phyloP scores from a whole-genome alignment of 2,888 invertebrate species.

The Dichetophora obliterata region DNA sequence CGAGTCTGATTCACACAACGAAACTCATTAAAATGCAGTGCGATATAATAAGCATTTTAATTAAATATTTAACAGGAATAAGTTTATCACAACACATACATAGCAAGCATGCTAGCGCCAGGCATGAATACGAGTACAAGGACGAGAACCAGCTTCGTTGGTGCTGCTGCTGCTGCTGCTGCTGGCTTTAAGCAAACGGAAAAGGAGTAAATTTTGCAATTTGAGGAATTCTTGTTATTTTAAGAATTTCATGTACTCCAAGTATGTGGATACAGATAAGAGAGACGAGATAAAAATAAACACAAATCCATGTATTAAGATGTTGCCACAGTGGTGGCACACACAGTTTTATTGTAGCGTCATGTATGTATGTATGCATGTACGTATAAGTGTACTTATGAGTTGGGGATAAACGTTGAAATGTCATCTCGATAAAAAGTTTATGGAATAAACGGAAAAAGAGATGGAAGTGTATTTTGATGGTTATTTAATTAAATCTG shows the following conservation, averaged over 20 bases:
- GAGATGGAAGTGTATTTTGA: too few relatives aligned
- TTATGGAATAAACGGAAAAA: neutral
- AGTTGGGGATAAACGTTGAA: neutral
- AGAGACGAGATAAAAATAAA: slow-evolving; percentile 13
- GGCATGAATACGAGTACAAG: neutral
- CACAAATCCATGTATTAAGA: slow-evolving; percentile 12
- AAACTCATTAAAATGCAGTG: slow-evolving; percentile 59
- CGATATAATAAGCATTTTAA: slow-evolving; percentile 54
- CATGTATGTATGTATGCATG: slow-evolving; percentile 2
- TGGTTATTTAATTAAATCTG: too few relatives aligned
- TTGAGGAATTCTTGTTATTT: slow-evolving; percentile 38
- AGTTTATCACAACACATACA: slow-evolving; percentile 63
- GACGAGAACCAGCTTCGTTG: neutral
- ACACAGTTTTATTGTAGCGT: neutral
- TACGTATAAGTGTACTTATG: slow-evolving; percentile 8
- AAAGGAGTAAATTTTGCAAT: slow-evolving; percentile 30
- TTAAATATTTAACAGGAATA: slow-evolving; percentile 68
- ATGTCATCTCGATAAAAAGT: neutral
- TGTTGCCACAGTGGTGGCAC: neutral
- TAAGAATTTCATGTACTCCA: slow-evolving; percentile 33
- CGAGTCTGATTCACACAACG: neutral
- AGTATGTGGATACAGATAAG: slow-evolving; percentile 24
- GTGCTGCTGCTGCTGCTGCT: neutral
- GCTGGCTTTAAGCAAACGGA: neutral
- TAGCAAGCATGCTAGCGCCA: neutral